These are phyloP conservation scores for Platysternon megacephalum DNA, from an alignment of 2,113 vertebrate genomes.

Conservation along the genomic window DNA sequence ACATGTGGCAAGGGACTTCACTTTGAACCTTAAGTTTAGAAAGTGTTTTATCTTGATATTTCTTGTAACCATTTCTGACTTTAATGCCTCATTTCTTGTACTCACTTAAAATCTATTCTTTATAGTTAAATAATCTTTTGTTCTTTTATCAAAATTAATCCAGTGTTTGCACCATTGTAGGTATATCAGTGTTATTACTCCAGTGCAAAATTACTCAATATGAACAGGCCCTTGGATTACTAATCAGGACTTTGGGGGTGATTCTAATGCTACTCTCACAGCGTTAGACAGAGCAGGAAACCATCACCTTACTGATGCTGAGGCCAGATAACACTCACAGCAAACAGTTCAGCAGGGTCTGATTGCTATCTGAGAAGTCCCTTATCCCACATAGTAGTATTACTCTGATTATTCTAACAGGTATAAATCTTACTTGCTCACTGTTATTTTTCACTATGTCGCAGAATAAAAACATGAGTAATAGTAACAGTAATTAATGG, in stretches of 20 bases:
- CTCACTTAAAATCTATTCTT: not conserved
- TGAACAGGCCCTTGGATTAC: not conserved
- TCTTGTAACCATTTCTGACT: not conserved
- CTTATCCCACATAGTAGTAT: not conserved
- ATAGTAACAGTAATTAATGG: not conserved
- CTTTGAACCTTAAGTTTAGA: not conserved
- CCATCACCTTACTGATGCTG: not conserved
- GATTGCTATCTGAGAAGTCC: not conserved
- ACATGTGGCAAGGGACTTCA: not conserved
- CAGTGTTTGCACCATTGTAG: not conserved
- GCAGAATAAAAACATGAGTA: not conserved
- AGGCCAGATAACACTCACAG: not conserved
- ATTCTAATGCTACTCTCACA: not conserved
- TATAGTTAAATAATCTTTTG: not conserved
- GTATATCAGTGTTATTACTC: fast-evolving
- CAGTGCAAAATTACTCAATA: not conserved
- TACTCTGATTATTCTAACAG: not conserved
- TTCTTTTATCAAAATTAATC: not conserved
- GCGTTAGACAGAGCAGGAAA: not conserved
- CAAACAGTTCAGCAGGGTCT: not conserved
- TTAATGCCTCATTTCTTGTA: not conserved
- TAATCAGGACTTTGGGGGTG: not conserved
- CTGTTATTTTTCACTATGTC: not conserved
- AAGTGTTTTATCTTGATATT: not conserved
- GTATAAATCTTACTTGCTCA: not conserved